A percentile compares a stretch with the other conserved stretches of the same genome.
Evolutionary conservation across 1,140 invertebrate genomes (phyloP).

Genomic region (Sitophilus oryzae): DNA sequence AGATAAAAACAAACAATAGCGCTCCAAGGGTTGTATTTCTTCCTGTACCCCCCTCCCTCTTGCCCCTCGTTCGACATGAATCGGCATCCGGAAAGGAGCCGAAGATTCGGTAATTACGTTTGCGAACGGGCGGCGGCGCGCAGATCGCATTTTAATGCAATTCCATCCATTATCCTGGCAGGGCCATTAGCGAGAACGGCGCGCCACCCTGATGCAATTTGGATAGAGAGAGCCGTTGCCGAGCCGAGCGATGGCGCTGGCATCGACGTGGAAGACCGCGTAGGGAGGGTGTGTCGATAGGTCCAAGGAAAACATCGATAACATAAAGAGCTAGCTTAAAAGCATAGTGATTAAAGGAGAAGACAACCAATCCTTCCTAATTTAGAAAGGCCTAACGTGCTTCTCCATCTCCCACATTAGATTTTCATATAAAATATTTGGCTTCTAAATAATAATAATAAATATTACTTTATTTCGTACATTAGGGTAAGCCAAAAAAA

Average conservation of each 20-base stretch:
- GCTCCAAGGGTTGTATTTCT: no score
- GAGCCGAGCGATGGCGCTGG: background rate
- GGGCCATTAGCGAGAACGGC: slow-evolving; percentile 46
- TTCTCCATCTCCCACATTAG: no score
- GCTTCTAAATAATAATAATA: no score
- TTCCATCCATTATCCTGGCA: slow-evolving; percentile 47
- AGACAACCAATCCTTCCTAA: no score
- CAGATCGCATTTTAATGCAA: slow-evolving; percentile 48
- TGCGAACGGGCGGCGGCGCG: slow-evolving; percentile 41
- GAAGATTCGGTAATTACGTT: slow-evolving; percentile 45
- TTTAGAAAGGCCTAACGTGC: no score
- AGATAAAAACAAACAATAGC: no score
- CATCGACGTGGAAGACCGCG: background rate
- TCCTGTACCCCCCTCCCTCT: slow-evolving; percentile 22
- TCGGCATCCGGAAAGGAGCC: slow-evolving; percentile 34
- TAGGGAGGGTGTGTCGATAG: background rate
- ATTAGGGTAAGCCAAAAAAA: no score
- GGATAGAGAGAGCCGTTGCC: slow-evolving; percentile 33
- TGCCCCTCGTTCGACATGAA: background rate
- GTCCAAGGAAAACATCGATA: background rate
- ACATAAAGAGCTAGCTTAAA: no score
- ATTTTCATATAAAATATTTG: no score
- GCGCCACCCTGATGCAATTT: slow-evolving; percentile 45
- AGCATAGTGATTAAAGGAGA: no score
- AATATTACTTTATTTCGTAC: no score